Evolutionary conservation across 2,113 vertebrate species (phyloP).

Genomic region (Bufo gargarizans): DNA sequence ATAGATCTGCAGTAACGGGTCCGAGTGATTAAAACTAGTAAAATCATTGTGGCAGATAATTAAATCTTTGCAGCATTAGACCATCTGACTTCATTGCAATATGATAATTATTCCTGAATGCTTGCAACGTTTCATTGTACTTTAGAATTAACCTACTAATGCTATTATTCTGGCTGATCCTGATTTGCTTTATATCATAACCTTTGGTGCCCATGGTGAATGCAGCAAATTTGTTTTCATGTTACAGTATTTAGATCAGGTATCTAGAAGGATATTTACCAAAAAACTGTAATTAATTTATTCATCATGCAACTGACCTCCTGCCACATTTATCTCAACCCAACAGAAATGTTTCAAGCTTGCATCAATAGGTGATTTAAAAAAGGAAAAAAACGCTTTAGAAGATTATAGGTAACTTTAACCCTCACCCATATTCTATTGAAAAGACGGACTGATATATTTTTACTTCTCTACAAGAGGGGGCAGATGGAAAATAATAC

Average conservation of each 20-base stretch:
- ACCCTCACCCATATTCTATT: background rate
- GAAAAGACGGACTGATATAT: background rate
- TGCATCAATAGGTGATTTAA: background rate
- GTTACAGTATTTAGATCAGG: background rate
- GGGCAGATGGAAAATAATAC: background rate
- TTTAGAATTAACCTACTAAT: slow-evolving; percentile 48
- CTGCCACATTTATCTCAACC: too few relatives aligned
- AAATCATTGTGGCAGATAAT: slow-evolving; percentile 54
- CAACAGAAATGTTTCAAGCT: background rate
- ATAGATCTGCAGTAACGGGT: slow-evolving; percentile 31
- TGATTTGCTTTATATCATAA: slow-evolving; percentile 21
- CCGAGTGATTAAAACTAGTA: slow-evolving; percentile 25
- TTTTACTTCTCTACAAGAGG: background rate
- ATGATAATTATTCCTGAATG: slow-evolving; percentile 43
- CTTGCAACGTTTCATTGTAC: slow-evolving; percentile 32
- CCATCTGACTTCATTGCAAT: slow-evolving; percentile 42
- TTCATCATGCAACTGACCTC: background rate
- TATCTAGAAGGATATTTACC: background rate
- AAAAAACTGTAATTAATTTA: background rate
- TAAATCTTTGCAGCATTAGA: slow-evolving; percentile 28
- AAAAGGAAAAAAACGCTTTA: background rate
- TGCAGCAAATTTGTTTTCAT: slow-evolving; percentile 37
- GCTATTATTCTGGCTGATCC: slow-evolving; percentile 21
- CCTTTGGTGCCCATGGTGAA: background rate
- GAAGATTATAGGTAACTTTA: background rate